phyloP scores from a whole-genome alignment of 2,888 invertebrate genomes.

The Axea sp. region DNA sequence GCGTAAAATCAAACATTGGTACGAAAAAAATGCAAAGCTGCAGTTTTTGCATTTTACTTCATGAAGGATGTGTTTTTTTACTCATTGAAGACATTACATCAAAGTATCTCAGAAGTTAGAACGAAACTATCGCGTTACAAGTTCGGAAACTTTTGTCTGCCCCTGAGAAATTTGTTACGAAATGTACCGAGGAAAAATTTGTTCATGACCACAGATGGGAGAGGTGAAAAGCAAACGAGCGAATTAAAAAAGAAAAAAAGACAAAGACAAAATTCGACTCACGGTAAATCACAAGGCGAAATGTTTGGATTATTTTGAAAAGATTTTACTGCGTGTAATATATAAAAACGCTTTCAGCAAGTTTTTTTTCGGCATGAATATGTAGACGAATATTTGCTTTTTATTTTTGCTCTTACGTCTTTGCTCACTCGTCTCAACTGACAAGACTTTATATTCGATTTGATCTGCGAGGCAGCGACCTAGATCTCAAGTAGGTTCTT shows the following conservation, averaged over 20 bases:
- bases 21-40: slow-evolving; percentile 3
- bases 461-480: slow-evolving; percentile 63
- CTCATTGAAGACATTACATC: slow-evolving; percentile 36
- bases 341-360: slow-evolving; percentile 43
- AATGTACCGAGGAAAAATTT: slow-evolving; percentile 5
- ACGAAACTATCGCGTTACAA: slow-evolving; percentile 48
- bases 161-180: slow-evolving; percentile 16
- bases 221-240: too few relatives aligned
- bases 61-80: slow-evolving; percentile 25
- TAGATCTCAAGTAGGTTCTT: slow-evolving; percentile 54
- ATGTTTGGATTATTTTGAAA: slow-evolving; percentile 37
- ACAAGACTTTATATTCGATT: slow-evolving; percentile 69
- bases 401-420: slow-evolving; percentile 50
- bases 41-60: slow-evolving; percentile 19
- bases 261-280: too few relatives aligned
- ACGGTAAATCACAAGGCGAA: slow-evolving; percentile 8
- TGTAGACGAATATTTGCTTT: slow-evolving; percentile 22
- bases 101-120: slow-evolving; percentile 37
- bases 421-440: slow-evolving; percentile 55
- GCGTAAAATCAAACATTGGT: not conserved
- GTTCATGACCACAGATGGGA: not conserved
- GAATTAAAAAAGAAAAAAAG: not conserved
- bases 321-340: slow-evolving; percentile 42
- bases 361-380: slow-evolving; percentile 15
- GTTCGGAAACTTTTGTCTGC: slow-evolving; percentile 29